Conservation (phyloP, 2,888 invertebrate genomes). For the Buathra laborator region DNA sequence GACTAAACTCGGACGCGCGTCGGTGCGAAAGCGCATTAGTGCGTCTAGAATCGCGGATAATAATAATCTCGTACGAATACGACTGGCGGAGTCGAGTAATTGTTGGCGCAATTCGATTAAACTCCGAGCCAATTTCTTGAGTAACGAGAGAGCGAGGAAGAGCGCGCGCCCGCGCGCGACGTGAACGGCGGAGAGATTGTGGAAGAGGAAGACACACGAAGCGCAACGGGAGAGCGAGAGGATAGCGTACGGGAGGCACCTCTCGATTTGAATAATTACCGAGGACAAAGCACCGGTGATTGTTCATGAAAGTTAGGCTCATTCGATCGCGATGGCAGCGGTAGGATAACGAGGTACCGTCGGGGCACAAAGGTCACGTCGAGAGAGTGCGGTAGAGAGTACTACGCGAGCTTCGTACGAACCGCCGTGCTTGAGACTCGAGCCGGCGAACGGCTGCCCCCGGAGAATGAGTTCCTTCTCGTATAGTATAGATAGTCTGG, state of each 20-base stretch:
- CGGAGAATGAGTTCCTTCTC: constrained; percentile 23
- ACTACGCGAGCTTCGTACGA: constrained; percentile 18
- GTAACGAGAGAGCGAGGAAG: constrained; percentile 64
- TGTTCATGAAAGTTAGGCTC: constrained; percentile 74
- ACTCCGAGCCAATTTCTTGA: constrained; percentile 72
- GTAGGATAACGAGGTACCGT: constrained; percentile 71
- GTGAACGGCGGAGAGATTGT: constrained; percentile 27
- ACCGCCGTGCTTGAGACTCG: constrained; percentile 2
- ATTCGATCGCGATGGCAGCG: constrained; percentile 70
- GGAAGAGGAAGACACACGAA: constrained; percentile 47
- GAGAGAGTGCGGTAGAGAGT: constrained; percentile 52
- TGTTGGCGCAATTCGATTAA: constrained; percentile 72
- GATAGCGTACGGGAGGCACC: constrained; percentile 62
- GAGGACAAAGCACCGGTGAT: constrained; percentile 75
- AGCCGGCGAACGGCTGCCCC: constrained; percentile 25
- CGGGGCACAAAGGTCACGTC: constrained; percentile 66
- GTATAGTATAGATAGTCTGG: constrained; percentile 38
- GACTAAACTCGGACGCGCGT: constrained; percentile 7
- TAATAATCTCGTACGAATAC: constrained; percentile 68
- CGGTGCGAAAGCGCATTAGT: not conserved
- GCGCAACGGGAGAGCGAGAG: constrained; percentile 49
- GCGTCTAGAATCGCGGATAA: constrained; percentile 48
- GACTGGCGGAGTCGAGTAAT: constrained; percentile 67
- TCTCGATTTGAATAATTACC: constrained; percentile 75
- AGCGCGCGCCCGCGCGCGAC: not conserved